Evolutionary conservation across 1,140 invertebrate genomes (phyloP).

Genomic region (Amyelois transitella): DNA sequence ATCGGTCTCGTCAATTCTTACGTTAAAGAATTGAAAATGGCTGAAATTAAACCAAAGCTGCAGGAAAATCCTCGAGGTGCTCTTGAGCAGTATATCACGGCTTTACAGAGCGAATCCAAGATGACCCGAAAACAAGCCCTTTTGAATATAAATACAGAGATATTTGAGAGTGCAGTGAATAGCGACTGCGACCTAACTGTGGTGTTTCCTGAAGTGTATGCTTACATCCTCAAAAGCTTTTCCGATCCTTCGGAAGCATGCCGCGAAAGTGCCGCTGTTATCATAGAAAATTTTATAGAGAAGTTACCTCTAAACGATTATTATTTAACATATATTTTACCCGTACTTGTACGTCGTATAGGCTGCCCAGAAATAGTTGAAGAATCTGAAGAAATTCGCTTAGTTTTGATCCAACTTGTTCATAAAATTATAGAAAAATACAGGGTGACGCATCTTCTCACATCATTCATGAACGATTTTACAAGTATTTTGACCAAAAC

Average conservation of each 20-base stretch:
- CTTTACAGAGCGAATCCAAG: conserved; percentile 63
- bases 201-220: conserved; percentile 62
- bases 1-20: background rate
- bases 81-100: conserved; percentile 46
- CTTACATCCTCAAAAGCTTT: conserved; percentile 63
- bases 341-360: conserved; percentile 83
- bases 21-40: conserved; percentile 25
- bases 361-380: conserved; percentile 86
- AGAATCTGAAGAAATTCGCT: conserved; percentile 89
- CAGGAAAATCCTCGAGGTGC: conserved; percentile 39
- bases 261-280: conserved; percentile 46
- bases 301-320: conserved; percentile 76
- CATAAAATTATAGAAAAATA: conserved; percentile 80
- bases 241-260: conserved; percentile 61
- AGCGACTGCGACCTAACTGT: conserved; percentile 46
- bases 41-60: conserved; percentile 26
- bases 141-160: conserved; percentile 51
- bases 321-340: conserved; percentile 84
- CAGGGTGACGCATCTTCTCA: conserved; percentile 70
- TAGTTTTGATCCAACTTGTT: conserved; percentile 81
- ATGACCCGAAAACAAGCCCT: conserved; percentile 47
- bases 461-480: conserved; percentile 84
- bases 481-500: conserved; percentile 82
- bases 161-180: conserved; percentile 50
- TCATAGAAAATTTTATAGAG: conserved; percentile 59